Percentiles rank a stretch among this genome's conserved stretches.
These are phyloP conservation scores for Neolamprologus sp. DNA, from an alignment of 2,113 vertebrate species.

Conservation along the genomic window DNA sequence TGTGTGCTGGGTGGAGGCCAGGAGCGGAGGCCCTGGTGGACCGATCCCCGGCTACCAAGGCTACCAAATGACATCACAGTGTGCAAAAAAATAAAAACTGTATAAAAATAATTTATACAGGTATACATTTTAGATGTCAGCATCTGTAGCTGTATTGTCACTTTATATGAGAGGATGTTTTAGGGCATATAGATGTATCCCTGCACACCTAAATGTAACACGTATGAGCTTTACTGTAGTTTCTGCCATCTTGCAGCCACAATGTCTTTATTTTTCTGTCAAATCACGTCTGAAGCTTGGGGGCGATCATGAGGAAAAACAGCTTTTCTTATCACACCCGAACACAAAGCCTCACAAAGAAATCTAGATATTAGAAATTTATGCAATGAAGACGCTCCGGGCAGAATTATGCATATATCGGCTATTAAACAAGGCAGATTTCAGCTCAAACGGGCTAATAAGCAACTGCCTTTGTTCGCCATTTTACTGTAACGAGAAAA, in stretches of 20 bases:
- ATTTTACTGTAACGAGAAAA: not conserved
- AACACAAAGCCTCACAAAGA: slow-evolving; percentile 18
- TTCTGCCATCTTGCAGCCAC: not conserved
- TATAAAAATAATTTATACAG: not conserved
- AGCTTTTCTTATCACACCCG: slow-evolving; percentile 2
- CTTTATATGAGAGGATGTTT: accelerated
- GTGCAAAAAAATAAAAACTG: not conserved
- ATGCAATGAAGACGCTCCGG: not conserved
- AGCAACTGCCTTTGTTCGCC: slow-evolving; percentile 4
- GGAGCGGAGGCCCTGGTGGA: not conserved
- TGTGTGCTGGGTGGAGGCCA: not conserved
- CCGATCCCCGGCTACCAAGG: accelerated
- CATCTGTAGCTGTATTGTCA: not conserved
- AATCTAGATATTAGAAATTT: not conserved
- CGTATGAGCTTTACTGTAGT: not conserved
- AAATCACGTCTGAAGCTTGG: not conserved
- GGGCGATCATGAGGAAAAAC: not conserved
- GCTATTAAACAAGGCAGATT: slow-evolving; percentile 7
- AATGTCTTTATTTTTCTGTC: not conserved
- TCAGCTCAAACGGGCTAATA: not conserved
- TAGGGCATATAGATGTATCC: not conserved
- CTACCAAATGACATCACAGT: not conserved
- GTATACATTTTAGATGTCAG: not conserved
- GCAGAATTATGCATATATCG: not conserved
- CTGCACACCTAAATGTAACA: not conserved